phyloP scores from a whole-genome alignment of 2,888 invertebrate genomes.

The Microchrysa polita region DNA sequence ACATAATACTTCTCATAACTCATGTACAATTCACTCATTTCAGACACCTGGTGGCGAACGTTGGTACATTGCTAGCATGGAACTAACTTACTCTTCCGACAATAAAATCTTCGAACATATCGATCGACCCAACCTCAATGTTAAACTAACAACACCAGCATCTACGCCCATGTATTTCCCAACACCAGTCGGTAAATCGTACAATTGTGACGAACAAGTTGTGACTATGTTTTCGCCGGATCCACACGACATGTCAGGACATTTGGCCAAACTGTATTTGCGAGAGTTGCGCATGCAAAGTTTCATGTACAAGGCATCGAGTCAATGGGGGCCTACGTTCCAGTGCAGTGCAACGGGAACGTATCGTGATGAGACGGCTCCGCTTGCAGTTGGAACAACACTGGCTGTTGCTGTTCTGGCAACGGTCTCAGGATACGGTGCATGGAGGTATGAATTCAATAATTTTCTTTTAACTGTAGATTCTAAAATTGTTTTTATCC shows the following conservation, averaged over 20 bases:
- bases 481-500: background rate
- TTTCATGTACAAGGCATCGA: constrained; percentile 85
- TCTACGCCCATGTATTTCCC: constrained; percentile 76
- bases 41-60: constrained; percentile 88
- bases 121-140: constrained; percentile 67
- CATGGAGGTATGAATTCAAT: constrained; percentile 63
- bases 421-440: constrained; percentile 85
- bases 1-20: too few species aligned
- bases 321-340: constrained; percentile 66
- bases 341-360: constrained; percentile 66
- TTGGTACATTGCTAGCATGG: constrained; percentile 85
- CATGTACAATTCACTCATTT: constrained; percentile 57
- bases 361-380: constrained; percentile 84
- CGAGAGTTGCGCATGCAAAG: constrained; percentile 82
- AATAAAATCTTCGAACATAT: constrained; percentile 70
- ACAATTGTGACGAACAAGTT: constrained; percentile 76
- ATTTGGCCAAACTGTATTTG: constrained; percentile 72
- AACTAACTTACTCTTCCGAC: constrained; percentile 77
- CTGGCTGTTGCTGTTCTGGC: constrained; percentile 82
- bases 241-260: constrained; percentile 64
- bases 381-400: constrained; percentile 83
- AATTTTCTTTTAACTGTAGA: background rate
- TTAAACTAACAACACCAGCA: constrained; percentile 69
- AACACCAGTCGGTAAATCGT: constrained; percentile 88
- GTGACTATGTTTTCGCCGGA: constrained; percentile 70